Conservation (phyloP, 92 coral and sea anemone genomes). For the Siderastrea siderea region DNA sequence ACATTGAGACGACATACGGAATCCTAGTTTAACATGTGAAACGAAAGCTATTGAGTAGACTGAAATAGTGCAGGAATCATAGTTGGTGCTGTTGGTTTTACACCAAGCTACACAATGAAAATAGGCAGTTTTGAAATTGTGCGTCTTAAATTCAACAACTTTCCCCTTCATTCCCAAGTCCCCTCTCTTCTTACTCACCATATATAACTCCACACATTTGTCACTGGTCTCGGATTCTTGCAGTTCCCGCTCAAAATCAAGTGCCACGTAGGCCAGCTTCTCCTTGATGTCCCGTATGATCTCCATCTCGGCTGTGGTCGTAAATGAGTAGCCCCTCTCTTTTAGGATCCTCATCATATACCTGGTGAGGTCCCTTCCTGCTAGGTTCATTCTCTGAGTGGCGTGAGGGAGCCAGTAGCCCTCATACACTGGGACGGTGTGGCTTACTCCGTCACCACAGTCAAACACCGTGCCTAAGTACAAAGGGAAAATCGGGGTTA, state of each 20-base stretch:
- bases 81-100: too few relatives aligned
- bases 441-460: slow-evolving; percentile 94
- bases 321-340: slow-evolving; percentile 93
- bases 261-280: slow-evolving; percentile 92
- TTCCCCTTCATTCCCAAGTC: not conserved
- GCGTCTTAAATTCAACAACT: too few relatives aligned
- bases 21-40: too few relatives aligned
- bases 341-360: slow-evolving; percentile 83
- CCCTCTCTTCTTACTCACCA: slow-evolving; percentile 54
- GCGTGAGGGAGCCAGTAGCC: slow-evolving; percentile 99
- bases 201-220: slow-evolving; percentile 81
- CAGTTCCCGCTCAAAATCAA: slow-evolving; percentile 85
- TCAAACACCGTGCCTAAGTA: slow-evolving; percentile 91
- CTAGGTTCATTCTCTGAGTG: slow-evolving; percentile 89
- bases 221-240: slow-evolving; percentile 85
- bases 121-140: too few relatives aligned
- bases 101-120: too few relatives aligned
- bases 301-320: slow-evolving; percentile 92
- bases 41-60: too few relatives aligned
- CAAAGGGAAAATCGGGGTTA: not conserved
- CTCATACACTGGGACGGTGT: slow-evolving; percentile 98
- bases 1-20: too few relatives aligned
- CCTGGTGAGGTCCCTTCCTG: slow-evolving; percentile 90
- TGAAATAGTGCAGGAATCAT: too few relatives aligned
- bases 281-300: slow-evolving; percentile 94